These are phyloP conservation scores for Zapornia atra DNA, from an alignment of 2,113 vertebrate genomes.

Conservation along the genomic window DNA sequence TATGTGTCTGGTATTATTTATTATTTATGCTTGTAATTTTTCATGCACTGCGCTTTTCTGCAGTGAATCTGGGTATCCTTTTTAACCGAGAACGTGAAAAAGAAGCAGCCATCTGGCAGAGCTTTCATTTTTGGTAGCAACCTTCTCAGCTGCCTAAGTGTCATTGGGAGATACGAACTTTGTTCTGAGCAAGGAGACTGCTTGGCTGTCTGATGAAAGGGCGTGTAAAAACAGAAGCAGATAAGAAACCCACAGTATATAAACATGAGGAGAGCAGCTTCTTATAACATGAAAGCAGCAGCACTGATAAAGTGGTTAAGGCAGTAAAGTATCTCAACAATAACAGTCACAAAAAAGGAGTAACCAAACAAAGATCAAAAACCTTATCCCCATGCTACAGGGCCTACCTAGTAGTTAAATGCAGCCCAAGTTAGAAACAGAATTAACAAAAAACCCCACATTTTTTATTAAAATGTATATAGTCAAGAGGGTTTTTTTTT, in stretches of 20 bases:
- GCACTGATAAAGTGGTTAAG: background rate
- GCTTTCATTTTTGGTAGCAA: background rate
- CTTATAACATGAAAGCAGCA: background rate
- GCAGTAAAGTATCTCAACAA: background rate
- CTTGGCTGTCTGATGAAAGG: background rate
- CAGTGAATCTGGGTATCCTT: background rate
- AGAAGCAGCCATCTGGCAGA: background rate
- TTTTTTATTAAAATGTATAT: background rate
- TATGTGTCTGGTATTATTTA: background rate
- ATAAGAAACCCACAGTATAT: slow-evolving; percentile 20
- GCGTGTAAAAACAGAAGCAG: slow-evolving; percentile 15
- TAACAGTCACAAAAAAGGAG: background rate
- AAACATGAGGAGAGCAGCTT: background rate
- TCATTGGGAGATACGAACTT: background rate
- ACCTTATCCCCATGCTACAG: background rate
- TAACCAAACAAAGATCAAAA: background rate
- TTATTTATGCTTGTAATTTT: background rate
- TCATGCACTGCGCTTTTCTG: background rate
- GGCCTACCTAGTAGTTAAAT: background rate
- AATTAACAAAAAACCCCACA: background rate
- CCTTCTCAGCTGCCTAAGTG: background rate
- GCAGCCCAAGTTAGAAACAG: background rate
- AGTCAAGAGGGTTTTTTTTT: background rate
- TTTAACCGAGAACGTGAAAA: background rate
- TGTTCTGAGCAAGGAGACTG: background rate